Base-by-base conservation (phyloP, 2,888 invertebrate genomes). In the Bruchidius siliquastri region DNA sequence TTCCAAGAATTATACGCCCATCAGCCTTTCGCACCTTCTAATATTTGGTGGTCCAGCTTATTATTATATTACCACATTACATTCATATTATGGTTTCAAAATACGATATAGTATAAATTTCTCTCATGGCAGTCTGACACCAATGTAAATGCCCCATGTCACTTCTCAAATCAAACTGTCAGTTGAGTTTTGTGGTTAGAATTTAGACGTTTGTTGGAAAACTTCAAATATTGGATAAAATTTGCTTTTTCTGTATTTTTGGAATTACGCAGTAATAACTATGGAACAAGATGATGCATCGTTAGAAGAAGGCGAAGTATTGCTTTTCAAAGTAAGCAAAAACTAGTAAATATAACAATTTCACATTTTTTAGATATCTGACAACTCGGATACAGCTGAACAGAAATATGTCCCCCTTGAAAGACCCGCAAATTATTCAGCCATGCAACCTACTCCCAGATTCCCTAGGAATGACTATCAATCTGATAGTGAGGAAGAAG, bases 391-490 rank as follows among this genome's bases (percentile, higher is more conserved):
- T 71, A 88, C 89, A 70, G 86, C 87, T 3, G 49, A 49, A 49
- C 49, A 3, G 18, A 49, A 49, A 49, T 91, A 91, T 80, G 89
- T 88, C 30, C 91, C 91, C 0, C 81, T 91, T 78, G 87, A 88
- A 79, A 86, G 91, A 32, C 91, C 91, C 0, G 86, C 88, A 76
- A 87, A 88, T 73, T 85, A 85, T 75, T 82, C 85, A 21, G 75
- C 79, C 26, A 75, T 79, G 21, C 76, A 79, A 21, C 79, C 82
- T n/a, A 76, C 79, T 26, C 77, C 81, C 18, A 77, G 83, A 74
- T 82, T 84, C 75, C 82, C 78, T 71, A 77, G 77, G 32, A 76
- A 78, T 30, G 76, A 80, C 18, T 22, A 21, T 13, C 77, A 75
- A 22, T 89, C 89, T 74, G 89, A 90, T 77, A 90, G 90, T 78